A percentile compares a stretch with the other conserved stretches of the same genome.
Conservation (phyloP, 1,140 invertebrate genomes). For the Drosophila murphyi region DNA sequence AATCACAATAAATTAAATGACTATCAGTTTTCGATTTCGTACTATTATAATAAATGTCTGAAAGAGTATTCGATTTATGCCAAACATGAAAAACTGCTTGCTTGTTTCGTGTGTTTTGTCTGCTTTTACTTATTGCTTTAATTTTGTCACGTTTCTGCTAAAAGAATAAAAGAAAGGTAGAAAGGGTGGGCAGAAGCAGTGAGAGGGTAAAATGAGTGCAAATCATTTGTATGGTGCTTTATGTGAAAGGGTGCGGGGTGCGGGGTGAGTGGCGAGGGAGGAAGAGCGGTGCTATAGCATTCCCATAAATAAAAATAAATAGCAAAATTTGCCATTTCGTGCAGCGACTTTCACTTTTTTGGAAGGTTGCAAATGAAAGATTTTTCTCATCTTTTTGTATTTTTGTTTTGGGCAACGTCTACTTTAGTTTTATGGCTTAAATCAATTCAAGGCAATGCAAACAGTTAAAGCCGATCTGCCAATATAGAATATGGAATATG, state of each 20-base stretch:
- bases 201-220: constrained; percentile 41
- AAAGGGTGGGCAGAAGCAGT: neutral
- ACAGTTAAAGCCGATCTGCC: constrained; percentile 50
- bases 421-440: constrained; percentile 57
- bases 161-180: constrained; percentile 27
- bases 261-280: neutral
- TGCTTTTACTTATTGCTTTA: constrained; percentile 56
- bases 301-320: constrained; percentile 64
- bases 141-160: constrained; percentile 70
- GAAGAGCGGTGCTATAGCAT: neutral
- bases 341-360: constrained; percentile 39
- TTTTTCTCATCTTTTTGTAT: neutral
- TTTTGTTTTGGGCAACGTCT: constrained; percentile 8
- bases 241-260: neutral
- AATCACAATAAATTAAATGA: no score
- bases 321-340: constrained; percentile 75
- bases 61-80: neutral
- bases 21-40: no score
- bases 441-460: constrained; percentile 57
- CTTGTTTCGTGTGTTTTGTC: constrained; percentile 4
- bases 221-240: constrained; percentile 57
- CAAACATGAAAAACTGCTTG: neutral
- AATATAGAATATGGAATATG: constrained; percentile 37
- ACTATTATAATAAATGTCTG: neutral
- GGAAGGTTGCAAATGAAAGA: constrained; percentile 36